Conservation (phyloP, 2,797 vertebrate species). For the Tokudaia muenninki region DNA sequence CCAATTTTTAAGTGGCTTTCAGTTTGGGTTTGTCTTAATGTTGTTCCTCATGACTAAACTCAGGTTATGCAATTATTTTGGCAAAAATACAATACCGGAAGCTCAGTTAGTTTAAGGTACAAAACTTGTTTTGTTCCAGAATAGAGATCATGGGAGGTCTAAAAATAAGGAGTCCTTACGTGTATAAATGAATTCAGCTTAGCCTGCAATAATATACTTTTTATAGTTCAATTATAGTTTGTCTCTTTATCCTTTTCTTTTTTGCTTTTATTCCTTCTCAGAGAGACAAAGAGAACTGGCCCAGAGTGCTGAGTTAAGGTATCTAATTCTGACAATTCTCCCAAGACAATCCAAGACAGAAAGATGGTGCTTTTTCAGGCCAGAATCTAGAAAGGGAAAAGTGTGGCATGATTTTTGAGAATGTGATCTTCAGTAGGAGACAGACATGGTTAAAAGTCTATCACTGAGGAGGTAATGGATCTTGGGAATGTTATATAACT, state of each 20-base stretch:
- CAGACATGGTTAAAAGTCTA: background rate
- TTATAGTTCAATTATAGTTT: constrained; percentile 25
- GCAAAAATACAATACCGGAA: constrained; percentile 5
- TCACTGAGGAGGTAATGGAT: background rate
- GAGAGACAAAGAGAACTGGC: background rate
- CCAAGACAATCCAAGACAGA: background rate
- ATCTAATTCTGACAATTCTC: background rate
- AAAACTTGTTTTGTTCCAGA: constrained; percentile 45
- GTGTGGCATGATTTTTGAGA: background rate
- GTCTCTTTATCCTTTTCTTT: constrained; percentile 15
- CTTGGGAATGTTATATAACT: background rate
- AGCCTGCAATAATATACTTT: constrained; percentile 7
- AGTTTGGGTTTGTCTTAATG: background rate
- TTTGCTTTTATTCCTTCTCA: background rate
- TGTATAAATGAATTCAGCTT: background rate
- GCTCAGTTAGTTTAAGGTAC: constrained; percentile 16
- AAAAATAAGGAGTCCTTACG: constrained; percentile 38
- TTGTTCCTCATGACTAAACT: constrained; percentile 34
- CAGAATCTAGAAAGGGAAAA: background rate
- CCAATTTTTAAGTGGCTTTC: background rate
- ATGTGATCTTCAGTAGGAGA: background rate
- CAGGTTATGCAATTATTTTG: constrained; percentile 39
- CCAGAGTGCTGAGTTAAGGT: background rate
- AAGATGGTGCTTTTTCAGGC: background rate
- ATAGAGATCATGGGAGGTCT: background rate